A percentile compares a stretch with the other conserved stretches of the same genome.
Conservation (phyloP, 2,113 vertebrate species). For the Australoheros scitulus region DNA sequence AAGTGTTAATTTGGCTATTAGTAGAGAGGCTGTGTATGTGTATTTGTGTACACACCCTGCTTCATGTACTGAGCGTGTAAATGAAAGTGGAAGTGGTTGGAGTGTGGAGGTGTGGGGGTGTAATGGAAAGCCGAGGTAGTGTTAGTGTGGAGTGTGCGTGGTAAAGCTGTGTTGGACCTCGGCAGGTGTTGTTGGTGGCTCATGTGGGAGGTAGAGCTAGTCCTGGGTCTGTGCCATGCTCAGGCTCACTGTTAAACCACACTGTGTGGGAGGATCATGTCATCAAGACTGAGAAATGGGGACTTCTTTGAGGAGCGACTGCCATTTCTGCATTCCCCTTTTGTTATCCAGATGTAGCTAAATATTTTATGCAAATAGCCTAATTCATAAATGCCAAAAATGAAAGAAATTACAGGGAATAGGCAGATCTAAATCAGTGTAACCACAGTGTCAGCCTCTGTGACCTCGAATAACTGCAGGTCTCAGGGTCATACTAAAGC, state of each 20-base stretch:
- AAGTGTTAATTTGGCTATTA: slow-evolving; percentile 49
- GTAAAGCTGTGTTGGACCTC: slow-evolving; percentile 30
- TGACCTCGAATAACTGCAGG: not conserved
- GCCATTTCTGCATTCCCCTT: not conserved
- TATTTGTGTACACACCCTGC: slow-evolving; percentile 2
- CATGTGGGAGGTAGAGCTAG: slow-evolving; percentile 43
- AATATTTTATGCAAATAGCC: not conserved
- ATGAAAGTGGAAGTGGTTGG: slow-evolving; percentile 13
- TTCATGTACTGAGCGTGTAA: not conserved
- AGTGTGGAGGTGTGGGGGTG: slow-evolving; percentile 19
- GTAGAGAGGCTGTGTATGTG: not conserved
- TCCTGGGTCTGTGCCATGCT: slow-evolving; percentile 33
- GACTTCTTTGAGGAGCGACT: not conserved
- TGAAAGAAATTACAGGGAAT: not conserved
- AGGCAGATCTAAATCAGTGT: not conserved
- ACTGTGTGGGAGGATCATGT: slow-evolving; percentile 36
- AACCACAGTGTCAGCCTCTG: not conserved
- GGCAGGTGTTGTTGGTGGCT: slow-evolving; percentile 44
- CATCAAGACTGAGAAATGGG: slow-evolving; percentile 1
- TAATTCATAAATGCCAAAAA: not conserved
- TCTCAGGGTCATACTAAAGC: not conserved
- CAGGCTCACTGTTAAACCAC: not conserved
- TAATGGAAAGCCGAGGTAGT: slow-evolving; percentile 45
- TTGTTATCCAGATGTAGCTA: slow-evolving; percentile 16
- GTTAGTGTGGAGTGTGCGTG: slow-evolving; percentile 38